Evolutionary conservation across 1,140 invertebrate genomes (phyloP).

Genomic region (Neodiprion lecontei): DNA sequence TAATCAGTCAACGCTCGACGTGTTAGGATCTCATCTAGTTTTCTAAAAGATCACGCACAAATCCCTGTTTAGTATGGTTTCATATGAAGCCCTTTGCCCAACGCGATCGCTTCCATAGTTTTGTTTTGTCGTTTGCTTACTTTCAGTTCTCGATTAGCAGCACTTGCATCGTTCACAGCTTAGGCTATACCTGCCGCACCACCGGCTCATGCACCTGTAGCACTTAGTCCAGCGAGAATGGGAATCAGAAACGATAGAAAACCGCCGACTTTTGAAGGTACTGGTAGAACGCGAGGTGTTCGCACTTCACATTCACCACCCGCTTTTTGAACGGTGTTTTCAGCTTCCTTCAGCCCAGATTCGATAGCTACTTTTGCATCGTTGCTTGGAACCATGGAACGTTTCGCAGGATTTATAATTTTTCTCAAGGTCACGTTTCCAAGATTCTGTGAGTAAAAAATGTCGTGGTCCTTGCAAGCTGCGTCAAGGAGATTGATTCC

Average conservation of each 20-base stretch:
- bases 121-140: constrained; percentile 40
- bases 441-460: constrained; percentile 23
- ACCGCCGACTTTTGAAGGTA: too few species aligned
- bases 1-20: constrained; percentile 34
- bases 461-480: constrained; percentile 29
- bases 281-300: too few species aligned
- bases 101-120: constrained; percentile 42
- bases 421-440: constrained; percentile 13
- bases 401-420: neutral
- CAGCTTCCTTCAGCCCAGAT: constrained; percentile 33
- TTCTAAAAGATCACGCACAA: constrained; percentile 32
- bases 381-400: neutral
- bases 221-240: too few species aligned
- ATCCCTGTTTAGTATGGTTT: constrained; percentile 47
- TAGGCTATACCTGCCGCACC: too few species aligned
- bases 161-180: too few species aligned
- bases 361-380: neutral
- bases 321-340: constrained; percentile 26
- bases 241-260: too few species aligned
- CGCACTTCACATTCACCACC: constrained; percentile 10
- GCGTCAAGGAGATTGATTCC: constrained; percentile 46
- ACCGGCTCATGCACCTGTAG: too few species aligned
- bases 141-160: constrained; percentile 13
- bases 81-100: constrained; percentile 45
- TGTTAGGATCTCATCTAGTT: constrained; percentile 32